Evolutionary conservation across 1,140 invertebrate species (phyloP).

Genomic region (Diabrotica undecimpunctata): DNA sequence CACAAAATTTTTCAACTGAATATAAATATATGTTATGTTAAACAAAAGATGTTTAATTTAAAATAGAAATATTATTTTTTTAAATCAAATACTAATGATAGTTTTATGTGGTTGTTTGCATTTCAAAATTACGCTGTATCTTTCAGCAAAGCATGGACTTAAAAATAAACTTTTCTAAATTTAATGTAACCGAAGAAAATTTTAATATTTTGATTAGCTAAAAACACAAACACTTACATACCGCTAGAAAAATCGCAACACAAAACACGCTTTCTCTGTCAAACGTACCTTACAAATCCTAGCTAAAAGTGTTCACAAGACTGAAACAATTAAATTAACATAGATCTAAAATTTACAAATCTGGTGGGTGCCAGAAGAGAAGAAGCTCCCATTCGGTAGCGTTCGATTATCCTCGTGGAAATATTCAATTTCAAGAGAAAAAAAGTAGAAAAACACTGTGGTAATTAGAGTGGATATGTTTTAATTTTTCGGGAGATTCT

Average conservation of each 20-base stretch:
- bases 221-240: neutral
- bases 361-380: slow-evolving; percentile 34
- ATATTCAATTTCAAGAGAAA: slow-evolving; percentile 19
- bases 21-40: too few relatives aligned
- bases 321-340: slow-evolving; percentile 37
- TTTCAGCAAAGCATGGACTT: neutral
- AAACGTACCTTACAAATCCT: slow-evolving; percentile 11
- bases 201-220: neutral
- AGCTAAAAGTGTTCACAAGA: slow-evolving; percentile 27
- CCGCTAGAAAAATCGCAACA: neutral
- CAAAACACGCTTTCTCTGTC: slow-evolving; percentile 3
- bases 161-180: slow-evolving; percentile 9
- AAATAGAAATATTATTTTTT: too few relatives aligned
- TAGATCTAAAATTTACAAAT: slow-evolving; percentile 34
- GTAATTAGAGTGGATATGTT: neutral
- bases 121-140: neutral
- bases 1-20: too few relatives aligned
- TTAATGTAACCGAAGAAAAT: neutral
- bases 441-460: neutral
- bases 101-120: too few relatives aligned
- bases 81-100: too few relatives aligned
- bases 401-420: slow-evolving; percentile 32
- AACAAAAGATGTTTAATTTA: too few relatives aligned
- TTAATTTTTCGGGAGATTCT: neutral
- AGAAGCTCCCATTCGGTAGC: slow-evolving; percentile 31